Evolutionary conservation across 2,113 vertebrate genomes (phyloP), one percentile per base, ranked within the genome.

Genomic region (Amblyopsis rosae): DNA sequence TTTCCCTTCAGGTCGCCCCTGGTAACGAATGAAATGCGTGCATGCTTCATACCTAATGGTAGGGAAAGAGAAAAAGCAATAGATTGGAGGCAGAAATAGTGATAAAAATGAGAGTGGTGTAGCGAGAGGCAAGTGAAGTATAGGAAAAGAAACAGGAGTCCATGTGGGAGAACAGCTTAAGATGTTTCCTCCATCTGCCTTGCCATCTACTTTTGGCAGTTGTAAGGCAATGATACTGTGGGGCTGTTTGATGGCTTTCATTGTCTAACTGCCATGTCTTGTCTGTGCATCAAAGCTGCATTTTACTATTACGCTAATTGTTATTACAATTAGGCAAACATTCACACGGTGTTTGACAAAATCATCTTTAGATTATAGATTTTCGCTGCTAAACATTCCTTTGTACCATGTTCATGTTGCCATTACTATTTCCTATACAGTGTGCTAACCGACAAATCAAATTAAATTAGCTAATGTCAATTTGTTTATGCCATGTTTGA

Each of bases 1-100:
- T 85, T 75, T 86, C 76, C 74, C 81, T 90, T 86, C 72, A 86
- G 80, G 91, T 92, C 92, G 90, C 91, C 91, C 89, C 66, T 92
- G 91, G 92, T 90, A 89, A 93, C 92, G 70, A 80, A 76, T 75
- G 76, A 85, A 88, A 86, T 82, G 83, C 86, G 78, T 77, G 70
- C 68, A 69, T 83, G 87, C 76, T 81, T 90, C 86, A 88, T 62
- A 32, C 12, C 2, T 70, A 69, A 73, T 70, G 75, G 60, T 48
- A 8, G 61, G 72, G 65, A 75, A 68, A 70, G 61, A 56, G 81
- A 72, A 72, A 35, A 26, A 70, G 50, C 71, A 65, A 50, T 46
- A 67, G 35, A 49, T 4, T 26, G 57, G 15, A 62, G 15, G 17
- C 15, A 1, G 19, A 69, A 13, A 62, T 33, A 79, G 59, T 64